Percentiles rank a stretch among this genome's conserved stretches.
Evolutionary conservation across 1,140 invertebrate genomes (phyloP).

Genomic region (Pollicipes pollicipes): DNA sequence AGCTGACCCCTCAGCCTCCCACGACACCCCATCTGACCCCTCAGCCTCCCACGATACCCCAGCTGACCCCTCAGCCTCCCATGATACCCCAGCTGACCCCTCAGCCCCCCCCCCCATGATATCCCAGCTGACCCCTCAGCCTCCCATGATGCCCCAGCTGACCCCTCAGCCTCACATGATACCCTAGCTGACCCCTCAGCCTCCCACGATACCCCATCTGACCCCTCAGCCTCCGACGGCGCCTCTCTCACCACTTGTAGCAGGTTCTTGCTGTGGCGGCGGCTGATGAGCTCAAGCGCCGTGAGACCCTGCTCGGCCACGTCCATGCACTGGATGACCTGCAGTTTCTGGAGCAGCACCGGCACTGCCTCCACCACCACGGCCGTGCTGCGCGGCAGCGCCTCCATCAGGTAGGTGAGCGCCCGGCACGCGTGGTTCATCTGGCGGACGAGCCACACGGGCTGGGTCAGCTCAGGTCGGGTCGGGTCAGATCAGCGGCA

Average conservation of each 20-base stretch:
- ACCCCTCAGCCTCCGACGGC: no score
- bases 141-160: no score
- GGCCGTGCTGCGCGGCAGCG: slow-evolving; percentile 82
- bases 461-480: slow-evolving; percentile 11
- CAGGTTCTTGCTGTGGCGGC: slow-evolving; percentile 90
- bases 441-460: slow-evolving; percentile 26
- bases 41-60: no score
- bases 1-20: no score
- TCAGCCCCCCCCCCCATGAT: no score
- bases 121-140: no score
- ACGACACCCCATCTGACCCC: no score
- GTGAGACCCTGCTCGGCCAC: slow-evolving; percentile 93
- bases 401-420: slow-evolving; percentile 98
- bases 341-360: slow-evolving; percentile 83
- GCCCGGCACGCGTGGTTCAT: slow-evolving; percentile 98
- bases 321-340: slow-evolving; percentile 98
- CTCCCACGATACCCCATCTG: no score
- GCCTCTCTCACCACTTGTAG: slow-evolving; percentile 59
- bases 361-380: slow-evolving; percentile 94
- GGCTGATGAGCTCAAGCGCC: slow-evolving; percentile 86
- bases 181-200: no score
- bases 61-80: no score
- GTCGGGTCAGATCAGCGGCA: background rate
- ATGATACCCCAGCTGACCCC: no score
- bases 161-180: no score